Base-by-base conservation (phyloP, 2,888 invertebrate genomes). In the Aphodius granarius region DNA sequence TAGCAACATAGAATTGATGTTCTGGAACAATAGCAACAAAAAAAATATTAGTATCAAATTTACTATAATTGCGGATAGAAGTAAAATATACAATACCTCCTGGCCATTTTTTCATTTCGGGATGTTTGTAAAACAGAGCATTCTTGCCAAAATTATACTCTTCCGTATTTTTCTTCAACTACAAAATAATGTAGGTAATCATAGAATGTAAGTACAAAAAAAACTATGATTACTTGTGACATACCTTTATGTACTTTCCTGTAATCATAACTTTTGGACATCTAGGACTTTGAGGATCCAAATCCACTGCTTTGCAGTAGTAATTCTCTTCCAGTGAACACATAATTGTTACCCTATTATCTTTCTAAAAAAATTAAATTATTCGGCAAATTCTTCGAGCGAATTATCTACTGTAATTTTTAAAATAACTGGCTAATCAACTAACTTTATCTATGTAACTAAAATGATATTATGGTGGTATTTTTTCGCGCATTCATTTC, bases 1-100 rank as follows among this genome's bases (percentile, higher is more conserved):
- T 94, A 0, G 94, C 94, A 63, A 96, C 91, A 83, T 92, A 95
- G 89, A 95, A 96, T 18, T 90, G 85, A 86, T 96, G 95, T 83
- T 91, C 95, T 94, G 86, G n/a, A 89, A 71, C 62, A 72, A 23
- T 19, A 22, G 13, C 63, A 4, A 70, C n/a, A 75, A 72, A 43
- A 15, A 16, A 5, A 17, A 13, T 72, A 13, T 5, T 72, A 21
- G 73, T 43, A n/a, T 73, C 20, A 15, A n/a, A 5, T n/a, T 20
- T 15, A 1, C 5, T 43, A 71, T 16, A 13, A n/a, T n/a, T n/a
- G n/a, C n/a, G 5, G 15, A 22, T 4, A 23, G 62, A 64, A 20
- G 15, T 15, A 74, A 65, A 19, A 15, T 43, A 9, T 6, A 43
- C 13, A 43, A 43, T 84, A 92, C 92, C 90, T 85, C 86, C 81